These are phyloP conservation scores for Hipparchia sbordonii DNA, from an alignment of 2,888 invertebrate genomes.

Conservation along the genomic window DNA sequence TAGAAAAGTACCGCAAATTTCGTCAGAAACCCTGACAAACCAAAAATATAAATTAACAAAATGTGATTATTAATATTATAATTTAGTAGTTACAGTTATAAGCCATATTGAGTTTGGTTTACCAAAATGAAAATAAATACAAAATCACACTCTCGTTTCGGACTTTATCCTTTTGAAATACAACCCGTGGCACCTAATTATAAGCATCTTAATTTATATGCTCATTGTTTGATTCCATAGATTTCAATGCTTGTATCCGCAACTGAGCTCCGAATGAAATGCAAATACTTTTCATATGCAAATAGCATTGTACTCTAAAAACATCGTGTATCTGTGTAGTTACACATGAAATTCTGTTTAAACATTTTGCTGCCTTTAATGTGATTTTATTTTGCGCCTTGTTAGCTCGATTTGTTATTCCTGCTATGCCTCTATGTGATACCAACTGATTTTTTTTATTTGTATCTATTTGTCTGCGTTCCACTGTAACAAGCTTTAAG, in stretches of 20 bases:
- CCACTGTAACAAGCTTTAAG: not conserved
- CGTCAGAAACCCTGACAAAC: too few species aligned
- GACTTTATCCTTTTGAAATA: not conserved
- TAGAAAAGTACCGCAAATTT: too few species aligned
- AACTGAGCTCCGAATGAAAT: slow-evolving; percentile 23
- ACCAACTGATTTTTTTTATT: slow-evolving; percentile 14
- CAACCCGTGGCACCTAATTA: not conserved
- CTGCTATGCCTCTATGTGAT: not conserved
- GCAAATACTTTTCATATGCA: slow-evolving; percentile 37
- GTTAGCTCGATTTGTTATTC: slow-evolving; percentile 24
- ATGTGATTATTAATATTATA: too few species aligned
- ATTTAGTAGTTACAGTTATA: too few species aligned
- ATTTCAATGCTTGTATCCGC: not conserved
- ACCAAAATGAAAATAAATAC: too few species aligned
- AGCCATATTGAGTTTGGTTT: too few species aligned
- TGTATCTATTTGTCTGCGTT: slow-evolving; percentile 6
- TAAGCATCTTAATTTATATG: slow-evolving; percentile 10
- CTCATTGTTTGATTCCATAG: slow-evolving; percentile 12
- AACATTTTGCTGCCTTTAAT: slow-evolving; percentile 33
- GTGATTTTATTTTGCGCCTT: slow-evolving; percentile 29
- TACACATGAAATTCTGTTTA: slow-evolving; percentile 32
- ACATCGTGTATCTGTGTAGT: slow-evolving; percentile 33
- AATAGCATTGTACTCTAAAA: slow-evolving; percentile 36
- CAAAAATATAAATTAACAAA: too few species aligned
- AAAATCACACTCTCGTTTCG: too few species aligned